A percentile compares a stretch with the other conserved stretches of the same genome.
These are phyloP conservation scores for Dinocampus coccinellae DNA, from an alignment of 2,888 invertebrate species.

Conservation along the genomic window DNA sequence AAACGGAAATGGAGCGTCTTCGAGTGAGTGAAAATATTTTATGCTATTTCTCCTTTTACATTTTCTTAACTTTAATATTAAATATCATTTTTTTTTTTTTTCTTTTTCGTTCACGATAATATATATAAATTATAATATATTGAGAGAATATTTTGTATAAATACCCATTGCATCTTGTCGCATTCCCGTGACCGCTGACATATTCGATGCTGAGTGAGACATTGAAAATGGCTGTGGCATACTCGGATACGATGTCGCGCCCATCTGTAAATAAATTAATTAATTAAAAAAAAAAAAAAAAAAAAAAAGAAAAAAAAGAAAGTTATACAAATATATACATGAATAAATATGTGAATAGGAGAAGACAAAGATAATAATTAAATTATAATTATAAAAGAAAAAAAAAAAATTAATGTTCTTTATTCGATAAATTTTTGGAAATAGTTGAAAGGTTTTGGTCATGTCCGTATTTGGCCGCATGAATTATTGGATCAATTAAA, in stretches of 20 bases:
- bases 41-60: constrained; percentile 43
- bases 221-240: constrained; percentile 97
- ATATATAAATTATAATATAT: constrained; percentile 14
- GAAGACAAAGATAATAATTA: too few relatives aligned
- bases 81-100: too few relatives aligned
- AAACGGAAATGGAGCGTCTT: constrained; percentile 65
- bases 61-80: neutral
- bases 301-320: constrained; percentile 1
- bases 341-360: too few relatives aligned
- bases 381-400: too few relatives aligned
- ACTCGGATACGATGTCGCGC: constrained; percentile 89
- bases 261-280: constrained; percentile 80
- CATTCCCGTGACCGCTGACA: constrained; percentile 90
- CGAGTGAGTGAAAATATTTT: constrained; percentile 56
- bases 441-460: constrained; percentile 36
- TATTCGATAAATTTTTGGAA: constrained; percentile 5
- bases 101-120: neutral
- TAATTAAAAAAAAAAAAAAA: neutral
- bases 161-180: constrained; percentile 88
- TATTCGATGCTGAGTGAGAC: constrained; percentile 90
- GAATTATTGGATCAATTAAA: constrained; percentile 65
- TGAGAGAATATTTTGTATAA: constrained; percentile 60
- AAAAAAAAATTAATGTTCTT: too few relatives aligned
- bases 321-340: too few relatives aligned
- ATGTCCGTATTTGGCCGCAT: constrained; percentile 39